A percentile compares a stretch with the other conserved stretches of the same genome.
Conservation (phyloP, 1,140 invertebrate genomes). For the Dermatophagoides farinae region DNA sequence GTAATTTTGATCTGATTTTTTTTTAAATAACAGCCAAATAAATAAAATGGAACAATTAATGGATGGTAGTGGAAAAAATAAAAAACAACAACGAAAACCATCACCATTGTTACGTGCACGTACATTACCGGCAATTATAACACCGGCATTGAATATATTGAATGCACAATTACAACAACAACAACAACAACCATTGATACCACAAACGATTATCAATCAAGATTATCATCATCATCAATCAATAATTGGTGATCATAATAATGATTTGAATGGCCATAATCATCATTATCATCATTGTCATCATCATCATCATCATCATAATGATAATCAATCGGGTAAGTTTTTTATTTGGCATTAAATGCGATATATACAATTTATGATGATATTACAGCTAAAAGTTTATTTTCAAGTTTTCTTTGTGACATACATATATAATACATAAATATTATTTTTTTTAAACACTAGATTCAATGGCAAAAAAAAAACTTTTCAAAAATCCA, state of each 20-base stretch:
- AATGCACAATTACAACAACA: conserved; percentile 33
- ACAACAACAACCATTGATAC: conserved; percentile 3
- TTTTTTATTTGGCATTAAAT: neutral
- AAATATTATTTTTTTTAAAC: too few species aligned
- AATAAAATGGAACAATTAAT: too few species aligned
- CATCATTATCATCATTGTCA: neutral
- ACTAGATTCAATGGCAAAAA: too few species aligned
- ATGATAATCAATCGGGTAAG: neutral
- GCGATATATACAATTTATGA: too few species aligned
- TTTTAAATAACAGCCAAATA: too few species aligned
- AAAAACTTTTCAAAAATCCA: too few species aligned
- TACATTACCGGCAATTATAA: conserved; percentile 68
- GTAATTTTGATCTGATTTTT: too few species aligned
- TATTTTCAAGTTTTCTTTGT: too few species aligned
- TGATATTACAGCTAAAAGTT: too few species aligned
- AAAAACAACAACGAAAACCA: conserved; percentile 26
- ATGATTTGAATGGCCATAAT: neutral
- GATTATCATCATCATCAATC: neutral
- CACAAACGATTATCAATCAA: neutral
- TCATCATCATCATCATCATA: neutral
- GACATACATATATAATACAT: too few species aligned
- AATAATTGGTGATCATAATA: neutral
- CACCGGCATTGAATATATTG: conserved; percentile 58
- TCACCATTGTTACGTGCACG: conserved; percentile 50
- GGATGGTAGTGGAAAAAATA: conserved; percentile 15